phyloP scores from a whole-genome alignment of 2,888 invertebrate species.

The Amiota minor region DNA sequence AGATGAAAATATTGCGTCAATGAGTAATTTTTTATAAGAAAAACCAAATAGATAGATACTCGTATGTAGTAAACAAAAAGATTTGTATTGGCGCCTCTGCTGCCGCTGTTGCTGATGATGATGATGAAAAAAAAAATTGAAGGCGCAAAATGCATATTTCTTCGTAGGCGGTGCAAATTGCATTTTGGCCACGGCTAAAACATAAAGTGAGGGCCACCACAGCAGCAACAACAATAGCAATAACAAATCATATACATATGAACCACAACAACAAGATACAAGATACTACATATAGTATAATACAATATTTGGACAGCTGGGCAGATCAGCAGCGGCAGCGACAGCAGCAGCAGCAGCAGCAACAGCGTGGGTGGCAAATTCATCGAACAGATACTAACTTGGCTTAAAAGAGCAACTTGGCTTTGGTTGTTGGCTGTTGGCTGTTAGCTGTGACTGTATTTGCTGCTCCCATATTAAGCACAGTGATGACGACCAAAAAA shows the following conservation, averaged over 20 bases:
- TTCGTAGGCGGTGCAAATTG: slow-evolving; percentile 58
- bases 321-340: background rate
- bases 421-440: slow-evolving; percentile 27
- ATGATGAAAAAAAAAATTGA: background rate
- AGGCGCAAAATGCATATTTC: slow-evolving; percentile 22
- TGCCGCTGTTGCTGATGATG: background rate
- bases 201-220: background rate
- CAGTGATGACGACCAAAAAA: background rate
- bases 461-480: slow-evolving; percentile 57
- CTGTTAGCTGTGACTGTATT: slow-evolving; percentile 20
- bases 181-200: slow-evolving; percentile 40
- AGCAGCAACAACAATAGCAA: background rate
- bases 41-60: background rate
- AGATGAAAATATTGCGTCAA: slow-evolving; percentile 61
- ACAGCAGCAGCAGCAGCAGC: too few relatives aligned
- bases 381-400: too few relatives aligned
- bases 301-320: slow-evolving; percentile 23
- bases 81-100: slow-evolving; percentile 12
- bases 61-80: slow-evolving; percentile 1
- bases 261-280: too few relatives aligned
- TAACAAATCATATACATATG: too few relatives aligned
- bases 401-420: too few relatives aligned
- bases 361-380: slow-evolving; percentile 17
- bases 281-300: background rate
- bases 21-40: slow-evolving; percentile 59